phyloP scores from a whole-genome alignment of 2,797 vertebrate species.

The Enteromius trimaculatus region DNA sequence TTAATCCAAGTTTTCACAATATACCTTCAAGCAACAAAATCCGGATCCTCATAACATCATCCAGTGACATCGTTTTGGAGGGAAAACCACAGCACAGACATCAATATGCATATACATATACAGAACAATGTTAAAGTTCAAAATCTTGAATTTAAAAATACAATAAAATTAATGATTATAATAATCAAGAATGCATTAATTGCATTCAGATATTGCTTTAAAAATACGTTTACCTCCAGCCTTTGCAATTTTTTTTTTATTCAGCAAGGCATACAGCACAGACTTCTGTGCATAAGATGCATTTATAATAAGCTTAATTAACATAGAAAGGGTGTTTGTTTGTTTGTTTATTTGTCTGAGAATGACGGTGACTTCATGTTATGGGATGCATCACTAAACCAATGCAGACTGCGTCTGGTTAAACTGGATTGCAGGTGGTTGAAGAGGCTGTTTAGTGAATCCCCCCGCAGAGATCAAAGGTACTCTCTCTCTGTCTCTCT shows the following conservation, averaged over 20 bases:
- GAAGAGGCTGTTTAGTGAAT: constrained; percentile 21
- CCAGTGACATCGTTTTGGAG: not conserved
- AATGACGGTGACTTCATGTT: not conserved
- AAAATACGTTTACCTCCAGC: not conserved
- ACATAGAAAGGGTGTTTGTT: not conserved
- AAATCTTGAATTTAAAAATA: not conserved
- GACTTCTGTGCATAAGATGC: not conserved
- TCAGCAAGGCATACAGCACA: not conserved
- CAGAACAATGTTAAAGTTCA: not conserved
- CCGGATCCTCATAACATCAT: not conserved
- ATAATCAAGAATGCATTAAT: not conserved
- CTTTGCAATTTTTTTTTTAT: not conserved
- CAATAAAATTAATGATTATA: not conserved
- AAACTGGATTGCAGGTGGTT: constrained; percentile 26
- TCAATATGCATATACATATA: not conserved
- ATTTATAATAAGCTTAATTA: constrained; percentile 1
- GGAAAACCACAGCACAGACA: not conserved
- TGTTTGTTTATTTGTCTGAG: not conserved
- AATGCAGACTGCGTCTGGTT: not conserved
- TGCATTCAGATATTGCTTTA: not conserved
- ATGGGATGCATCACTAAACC: not conserved
- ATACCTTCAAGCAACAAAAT: not conserved
- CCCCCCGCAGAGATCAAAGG: constrained; percentile 8
- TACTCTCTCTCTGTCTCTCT: constrained; percentile 1
- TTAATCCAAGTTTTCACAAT: not conserved